These are phyloP conservation scores for Latrodectus geometricus DNA, from an alignment of 1,140 invertebrate genomes.

Conservation along the genomic window DNA sequence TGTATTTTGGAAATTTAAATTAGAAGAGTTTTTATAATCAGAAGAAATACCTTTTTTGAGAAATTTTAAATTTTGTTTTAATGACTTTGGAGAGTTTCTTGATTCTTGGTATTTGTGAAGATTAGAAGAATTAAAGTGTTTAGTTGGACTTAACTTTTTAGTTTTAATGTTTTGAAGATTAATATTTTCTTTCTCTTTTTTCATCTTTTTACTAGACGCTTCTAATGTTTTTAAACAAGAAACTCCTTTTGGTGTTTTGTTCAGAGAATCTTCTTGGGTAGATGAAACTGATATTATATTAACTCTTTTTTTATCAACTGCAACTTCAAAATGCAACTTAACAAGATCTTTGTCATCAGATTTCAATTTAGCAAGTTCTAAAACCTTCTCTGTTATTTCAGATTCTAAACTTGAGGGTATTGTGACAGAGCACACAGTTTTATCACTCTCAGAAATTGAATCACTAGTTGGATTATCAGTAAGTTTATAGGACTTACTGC, in stretches of 20 bases:
- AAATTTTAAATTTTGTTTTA: neutral
- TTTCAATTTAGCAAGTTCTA: neutral
- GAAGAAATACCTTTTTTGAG: neutral
- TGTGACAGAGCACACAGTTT: neutral
- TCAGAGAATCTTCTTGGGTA: neutral
- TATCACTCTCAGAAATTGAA: neutral
- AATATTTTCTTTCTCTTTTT: too few species aligned
- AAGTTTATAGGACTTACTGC: too few species aligned
- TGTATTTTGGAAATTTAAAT: neutral
- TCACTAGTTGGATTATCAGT: too few species aligned
- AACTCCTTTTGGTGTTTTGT: neutral
- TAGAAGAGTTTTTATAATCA: neutral
- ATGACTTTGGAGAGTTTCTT: neutral
- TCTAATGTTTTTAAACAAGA: neutral
- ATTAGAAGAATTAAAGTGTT: neutral
- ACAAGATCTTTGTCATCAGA: neutral
- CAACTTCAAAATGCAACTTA: slow-evolving; percentile 22
- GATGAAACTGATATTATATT: slow-evolving; percentile 15
- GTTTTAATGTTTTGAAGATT: too few species aligned
- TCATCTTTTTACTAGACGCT: too few species aligned
- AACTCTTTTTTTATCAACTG: slow-evolving; percentile 2
- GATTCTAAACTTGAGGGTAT: neutral
- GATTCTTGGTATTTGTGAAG: neutral
- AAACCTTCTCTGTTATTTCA: neutral
- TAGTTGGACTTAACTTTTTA: neutral